A percentile compares a stretch with the other conserved stretches of the same genome.
These are phyloP conservation scores for Druon quercuslanigerum DNA, from an alignment of 1,140 invertebrate genomes.

Conservation along the genomic window DNA sequence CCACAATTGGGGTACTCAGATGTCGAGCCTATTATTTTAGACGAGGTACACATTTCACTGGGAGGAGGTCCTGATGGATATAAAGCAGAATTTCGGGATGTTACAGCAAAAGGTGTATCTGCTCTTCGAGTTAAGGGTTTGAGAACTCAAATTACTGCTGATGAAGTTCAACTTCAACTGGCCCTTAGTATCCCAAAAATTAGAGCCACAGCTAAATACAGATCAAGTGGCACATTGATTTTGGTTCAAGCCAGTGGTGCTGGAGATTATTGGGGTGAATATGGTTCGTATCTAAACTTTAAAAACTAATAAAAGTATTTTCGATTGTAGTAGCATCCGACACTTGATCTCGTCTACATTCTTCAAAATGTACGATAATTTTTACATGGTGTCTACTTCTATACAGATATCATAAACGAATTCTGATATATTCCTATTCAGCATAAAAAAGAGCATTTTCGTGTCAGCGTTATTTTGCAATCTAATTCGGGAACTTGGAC, in stretches of 20 bases:
- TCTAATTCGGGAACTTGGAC: too few species aligned
- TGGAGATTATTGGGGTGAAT: conserved; percentile 91
- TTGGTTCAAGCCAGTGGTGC: conserved; percentile 86
- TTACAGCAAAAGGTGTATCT: conserved; percentile 86
- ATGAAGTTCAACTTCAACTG: conserved; percentile 86
- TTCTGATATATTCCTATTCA: too few species aligned
- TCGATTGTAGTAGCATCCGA: too few species aligned
- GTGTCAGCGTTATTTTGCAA: too few species aligned
- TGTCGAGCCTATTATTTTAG: conserved; percentile 85
- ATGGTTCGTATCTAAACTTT: conserved; percentile 76
- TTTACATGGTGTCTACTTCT: too few species aligned
- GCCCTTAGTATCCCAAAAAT: conserved; percentile 86
- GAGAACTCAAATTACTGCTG: conserved; percentile 75
- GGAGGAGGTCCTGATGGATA: conserved; percentile 87
- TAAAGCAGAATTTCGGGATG: conserved; percentile 84
- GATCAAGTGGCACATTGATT: conserved; percentile 85
- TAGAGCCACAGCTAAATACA: conserved; percentile 83
- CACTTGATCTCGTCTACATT: too few species aligned
- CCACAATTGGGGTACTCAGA: conserved; percentile 72
- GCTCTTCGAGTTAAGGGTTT: conserved; percentile 85
- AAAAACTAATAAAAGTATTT: too few species aligned
- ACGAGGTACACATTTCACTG: conserved; percentile 86
- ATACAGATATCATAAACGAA: too few species aligned
- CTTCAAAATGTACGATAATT: too few species aligned
- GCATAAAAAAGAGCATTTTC: too few species aligned